Conservation (phyloP, 2,888 invertebrate species). For the Harmothoe impar region DNA sequence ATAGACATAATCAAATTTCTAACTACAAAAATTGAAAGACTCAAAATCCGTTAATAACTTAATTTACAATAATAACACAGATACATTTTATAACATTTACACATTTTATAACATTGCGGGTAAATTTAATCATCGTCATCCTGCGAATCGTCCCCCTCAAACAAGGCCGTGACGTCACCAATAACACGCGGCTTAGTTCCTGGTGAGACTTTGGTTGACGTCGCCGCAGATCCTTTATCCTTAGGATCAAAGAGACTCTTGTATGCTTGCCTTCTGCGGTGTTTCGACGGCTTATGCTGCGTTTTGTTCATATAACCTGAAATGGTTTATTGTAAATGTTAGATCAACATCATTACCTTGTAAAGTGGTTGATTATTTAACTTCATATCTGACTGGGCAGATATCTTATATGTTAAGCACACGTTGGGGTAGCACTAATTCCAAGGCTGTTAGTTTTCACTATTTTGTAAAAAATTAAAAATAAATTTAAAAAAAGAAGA, state of each 20-base stretch:
- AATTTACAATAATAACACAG: no score
- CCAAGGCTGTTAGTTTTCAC: no score
- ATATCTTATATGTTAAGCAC: background rate
- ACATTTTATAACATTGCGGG: no score
- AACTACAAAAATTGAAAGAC: no score
- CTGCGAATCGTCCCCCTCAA: conserved; percentile 19
- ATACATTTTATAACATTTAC: no score
- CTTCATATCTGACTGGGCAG: background rate
- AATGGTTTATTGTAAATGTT: background rate
- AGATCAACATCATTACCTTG: background rate
- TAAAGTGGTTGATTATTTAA: background rate
- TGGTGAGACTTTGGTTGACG: background rate
- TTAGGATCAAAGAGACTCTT: conserved; percentile 29
- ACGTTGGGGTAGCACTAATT: no score
- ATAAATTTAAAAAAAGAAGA: background rate
- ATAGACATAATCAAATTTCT: no score
- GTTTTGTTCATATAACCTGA: conserved; percentile 64
- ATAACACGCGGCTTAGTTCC: background rate
- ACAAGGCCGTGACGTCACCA: conserved; percentile 10
- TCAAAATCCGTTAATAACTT: no score
- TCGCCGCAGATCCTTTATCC: background rate
- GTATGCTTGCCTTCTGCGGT: conserved; percentile 15
- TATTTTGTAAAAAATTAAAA: background rate
- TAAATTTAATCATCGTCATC: no score
- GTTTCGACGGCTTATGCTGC: conserved; percentile 55